phyloP scores from a whole-genome alignment of 2,113 vertebrate genomes.

The Calyptomena viridis region DNA sequence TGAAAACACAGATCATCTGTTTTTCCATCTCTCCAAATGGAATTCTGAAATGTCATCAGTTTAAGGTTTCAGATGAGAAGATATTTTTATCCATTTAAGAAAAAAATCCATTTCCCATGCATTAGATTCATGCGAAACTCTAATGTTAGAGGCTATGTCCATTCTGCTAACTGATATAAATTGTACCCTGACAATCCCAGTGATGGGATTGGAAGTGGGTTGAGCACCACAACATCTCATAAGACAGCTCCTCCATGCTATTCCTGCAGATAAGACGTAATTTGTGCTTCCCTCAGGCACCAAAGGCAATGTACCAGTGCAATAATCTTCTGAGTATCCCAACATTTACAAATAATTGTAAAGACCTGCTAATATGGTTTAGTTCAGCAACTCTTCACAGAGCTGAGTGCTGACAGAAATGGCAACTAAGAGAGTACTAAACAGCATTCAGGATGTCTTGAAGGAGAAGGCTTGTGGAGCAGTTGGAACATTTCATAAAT shows the following conservation, averaged over 20 bases:
- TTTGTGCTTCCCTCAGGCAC: slow-evolving; percentile 52
- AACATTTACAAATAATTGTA: slow-evolving; percentile 60
- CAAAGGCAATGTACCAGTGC: slow-evolving; percentile 23
- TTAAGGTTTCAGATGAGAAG: slow-evolving; percentile 35
- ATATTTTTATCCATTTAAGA: slow-evolving; percentile 48
- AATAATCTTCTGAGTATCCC: slow-evolving; percentile 44
- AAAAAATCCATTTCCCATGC: slow-evolving; percentile 56
- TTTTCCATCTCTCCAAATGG: slow-evolving; percentile 29
- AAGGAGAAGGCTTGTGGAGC: neutral
- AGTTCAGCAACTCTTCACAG: slow-evolving; percentile 42
- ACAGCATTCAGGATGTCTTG: slow-evolving; percentile 5
- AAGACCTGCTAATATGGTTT: slow-evolving; percentile 55
- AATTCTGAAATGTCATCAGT: slow-evolving; percentile 59
- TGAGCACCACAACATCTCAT: neutral
- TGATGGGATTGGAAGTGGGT: slow-evolving; percentile 28
- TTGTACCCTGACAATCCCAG: slow-evolving; percentile 27
- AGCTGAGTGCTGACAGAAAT: slow-evolving; percentile 20
- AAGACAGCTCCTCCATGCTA: neutral
- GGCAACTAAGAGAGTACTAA: neutral
- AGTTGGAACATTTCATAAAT: neutral
- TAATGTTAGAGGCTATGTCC: neutral
- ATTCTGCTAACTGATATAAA: slow-evolving; percentile 40
- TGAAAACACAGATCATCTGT: slow-evolving; percentile 3
- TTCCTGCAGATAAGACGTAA: slow-evolving; percentile 55
- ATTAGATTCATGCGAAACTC: slow-evolving; percentile 8